These are phyloP conservation scores for Ramphastos sulfuratus DNA, from an alignment of 2,113 vertebrate species.

Conservation along the genomic window DNA sequence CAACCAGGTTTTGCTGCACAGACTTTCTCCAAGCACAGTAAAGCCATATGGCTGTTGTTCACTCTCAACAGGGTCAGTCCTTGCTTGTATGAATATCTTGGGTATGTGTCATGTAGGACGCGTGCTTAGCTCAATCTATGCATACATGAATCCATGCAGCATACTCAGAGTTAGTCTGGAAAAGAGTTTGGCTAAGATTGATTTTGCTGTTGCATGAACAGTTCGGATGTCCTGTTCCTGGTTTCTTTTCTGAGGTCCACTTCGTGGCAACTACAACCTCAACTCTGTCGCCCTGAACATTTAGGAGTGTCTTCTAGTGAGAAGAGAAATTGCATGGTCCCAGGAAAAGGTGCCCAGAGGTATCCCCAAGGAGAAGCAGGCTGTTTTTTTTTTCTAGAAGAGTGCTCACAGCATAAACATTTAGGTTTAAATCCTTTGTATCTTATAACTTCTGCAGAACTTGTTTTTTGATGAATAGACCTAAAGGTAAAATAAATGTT, in stretches of 20 bases:
- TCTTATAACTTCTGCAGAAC: not conserved
- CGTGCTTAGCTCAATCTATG: not conserved
- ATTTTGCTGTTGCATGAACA: not conserved
- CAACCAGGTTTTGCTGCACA: not conserved
- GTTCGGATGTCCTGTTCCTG: not conserved
- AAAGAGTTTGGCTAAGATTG: not conserved
- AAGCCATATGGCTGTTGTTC: rapidly evolving
- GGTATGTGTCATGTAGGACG: not conserved
- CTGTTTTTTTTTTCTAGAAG: not conserved
- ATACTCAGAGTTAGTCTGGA: not conserved
- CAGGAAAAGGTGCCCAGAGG: not conserved
- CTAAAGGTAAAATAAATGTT: not conserved
- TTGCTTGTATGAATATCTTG: not conserved
- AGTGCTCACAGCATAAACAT: not conserved
- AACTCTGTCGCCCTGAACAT: not conserved
- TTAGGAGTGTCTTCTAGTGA: not conserved
- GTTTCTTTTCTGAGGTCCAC: not conserved
- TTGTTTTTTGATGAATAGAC: not conserved
- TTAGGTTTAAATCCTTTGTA: not conserved
- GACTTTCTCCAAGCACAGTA: not conserved
- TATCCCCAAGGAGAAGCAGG: not conserved
- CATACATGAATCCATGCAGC: too few species aligned
- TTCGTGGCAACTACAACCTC: not conserved
- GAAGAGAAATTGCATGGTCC: not conserved
- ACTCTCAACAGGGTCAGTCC: not conserved